Evolutionary conservation across 2,113 vertebrate species (phyloP).

Genomic region (Perca fluviatilis): DNA sequence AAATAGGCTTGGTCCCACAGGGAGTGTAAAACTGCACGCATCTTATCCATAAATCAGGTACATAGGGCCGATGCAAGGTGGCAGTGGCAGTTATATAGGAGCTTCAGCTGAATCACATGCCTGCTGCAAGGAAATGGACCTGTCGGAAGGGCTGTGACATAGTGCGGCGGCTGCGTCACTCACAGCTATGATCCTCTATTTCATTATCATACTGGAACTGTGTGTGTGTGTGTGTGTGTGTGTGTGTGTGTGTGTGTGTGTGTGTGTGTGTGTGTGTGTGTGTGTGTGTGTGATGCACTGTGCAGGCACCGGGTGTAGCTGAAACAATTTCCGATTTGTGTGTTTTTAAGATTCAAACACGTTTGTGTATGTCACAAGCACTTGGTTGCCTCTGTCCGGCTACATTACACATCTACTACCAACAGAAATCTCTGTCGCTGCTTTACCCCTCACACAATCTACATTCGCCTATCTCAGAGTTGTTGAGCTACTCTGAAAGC

Average conservation of each 20-base stretch:
- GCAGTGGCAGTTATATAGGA: conserved; percentile 72
- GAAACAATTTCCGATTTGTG: conserved; percentile 28
- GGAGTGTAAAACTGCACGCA: conserved; percentile 64
- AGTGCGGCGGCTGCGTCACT: conserved; percentile 68
- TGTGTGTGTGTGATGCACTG: conserved; percentile 3
- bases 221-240: not conserved
- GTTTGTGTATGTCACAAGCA: too few relatives aligned
- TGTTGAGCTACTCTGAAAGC: not conserved
- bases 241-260: too few relatives aligned
- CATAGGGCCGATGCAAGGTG: conserved; percentile 56
- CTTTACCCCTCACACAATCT: not conserved
- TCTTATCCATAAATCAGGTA: conserved; percentile 74
- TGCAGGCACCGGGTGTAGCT: conserved; percentile 38
- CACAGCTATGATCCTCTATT: conserved; percentile 71
- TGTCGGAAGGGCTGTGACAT: conserved; percentile 78
- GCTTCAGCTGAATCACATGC: conserved; percentile 54
- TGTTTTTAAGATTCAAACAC: conserved; percentile 34
- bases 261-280: not conserved
- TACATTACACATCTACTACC: conserved; percentile 26
- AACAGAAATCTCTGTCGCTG: conserved; percentile 21
- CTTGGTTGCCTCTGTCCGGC: conserved; percentile 8
- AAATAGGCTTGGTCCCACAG: conserved; percentile 62
- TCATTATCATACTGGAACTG: conserved; percentile 77
- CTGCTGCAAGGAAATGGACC: conserved; percentile 74
- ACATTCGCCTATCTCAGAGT: not conserved